These are phyloP conservation scores for Chironomus tentans DNA, from an alignment of 2,888 invertebrate species.

Conservation along the genomic window DNA sequence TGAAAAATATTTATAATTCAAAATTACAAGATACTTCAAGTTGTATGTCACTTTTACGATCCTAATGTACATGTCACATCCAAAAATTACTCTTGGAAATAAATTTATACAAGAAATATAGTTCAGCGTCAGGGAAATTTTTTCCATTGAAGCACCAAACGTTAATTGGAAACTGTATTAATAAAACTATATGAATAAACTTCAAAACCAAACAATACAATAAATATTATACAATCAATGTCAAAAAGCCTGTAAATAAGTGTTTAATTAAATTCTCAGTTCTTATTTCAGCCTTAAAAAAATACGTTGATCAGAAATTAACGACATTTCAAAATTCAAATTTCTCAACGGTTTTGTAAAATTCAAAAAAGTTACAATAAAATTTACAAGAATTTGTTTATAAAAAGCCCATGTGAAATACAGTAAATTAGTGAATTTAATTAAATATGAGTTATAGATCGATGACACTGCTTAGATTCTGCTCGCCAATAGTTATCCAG, in stretches of 20 bases:
- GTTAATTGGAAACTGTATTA: background rate
- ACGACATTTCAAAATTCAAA: background rate
- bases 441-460: background rate
- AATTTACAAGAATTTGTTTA: background rate
- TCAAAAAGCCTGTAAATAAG: too few species aligned
- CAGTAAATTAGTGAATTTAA: background rate
- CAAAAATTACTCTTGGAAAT: background rate
- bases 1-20: background rate
- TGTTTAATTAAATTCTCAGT: too few species aligned
- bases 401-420: background rate
- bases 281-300: too few species aligned
- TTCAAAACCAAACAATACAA: too few species aligned
- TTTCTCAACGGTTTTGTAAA: background rate
- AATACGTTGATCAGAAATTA: too few species aligned
- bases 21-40: too few species aligned
- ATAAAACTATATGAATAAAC: background rate
- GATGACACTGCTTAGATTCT: background rate
- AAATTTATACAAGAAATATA: too few species aligned
- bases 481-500: constrained; percentile 32
- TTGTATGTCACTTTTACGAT: too few species aligned
- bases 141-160: too few species aligned
- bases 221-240: too few species aligned
- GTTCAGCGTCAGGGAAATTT: too few species aligned
- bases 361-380: background rate
- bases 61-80: background rate